Evolutionary conservation across 2,797 vertebrate genomes (phyloP), one percentile per base, ranked within the genome.

Genomic region (Diplodus puntazzo): DNA sequence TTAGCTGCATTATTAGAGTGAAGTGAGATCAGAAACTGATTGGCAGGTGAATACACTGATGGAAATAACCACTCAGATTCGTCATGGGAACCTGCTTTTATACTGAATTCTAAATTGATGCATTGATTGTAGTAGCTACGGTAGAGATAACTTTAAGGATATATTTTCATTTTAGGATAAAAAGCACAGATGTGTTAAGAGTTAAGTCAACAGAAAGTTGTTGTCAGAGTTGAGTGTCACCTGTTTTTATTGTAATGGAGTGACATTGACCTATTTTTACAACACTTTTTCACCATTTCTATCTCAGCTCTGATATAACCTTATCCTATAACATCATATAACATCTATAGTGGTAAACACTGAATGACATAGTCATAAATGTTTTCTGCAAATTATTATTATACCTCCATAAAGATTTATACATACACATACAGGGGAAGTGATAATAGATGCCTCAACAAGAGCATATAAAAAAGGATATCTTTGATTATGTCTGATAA

Each of bases 1-100:
- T 65, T 54, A 30, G 11, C 39, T 1, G 2, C 42, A 27, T 13
- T 70, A 45, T 34, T 45, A 20, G 30, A 57, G 20, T 45, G 43
- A 73, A 69, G 43, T 43, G 10, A 42, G 12, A 58, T 6, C 11
- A 23, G 48, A 54, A 54, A 11, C n/a, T 0, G 3, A 25, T 42
- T 42, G 52, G 39, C 6, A 25, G 11, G n/a, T 42, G n/a, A 64
- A 64, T 43, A 39, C 4, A 18, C 12, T 66, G 46, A 11, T 71
- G 3, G 65, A 20, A 66, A 18, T 70, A 55, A 61, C n/a, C 9
- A 59, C 4, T 54, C 20, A 58, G 23, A 73, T 46, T 71, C 27
- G 27, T 72, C 16, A 57, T 57, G 45, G 45, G 20, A 67, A 30
- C 10, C 25, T 62, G 30, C 20, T 57, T 2, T 58, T 17, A 11